Evolutionary conservation across 2,113 vertebrate genomes (phyloP), one percentile per base, ranked within the genome.

Genomic region (Oreochromis niloticus): DNA sequence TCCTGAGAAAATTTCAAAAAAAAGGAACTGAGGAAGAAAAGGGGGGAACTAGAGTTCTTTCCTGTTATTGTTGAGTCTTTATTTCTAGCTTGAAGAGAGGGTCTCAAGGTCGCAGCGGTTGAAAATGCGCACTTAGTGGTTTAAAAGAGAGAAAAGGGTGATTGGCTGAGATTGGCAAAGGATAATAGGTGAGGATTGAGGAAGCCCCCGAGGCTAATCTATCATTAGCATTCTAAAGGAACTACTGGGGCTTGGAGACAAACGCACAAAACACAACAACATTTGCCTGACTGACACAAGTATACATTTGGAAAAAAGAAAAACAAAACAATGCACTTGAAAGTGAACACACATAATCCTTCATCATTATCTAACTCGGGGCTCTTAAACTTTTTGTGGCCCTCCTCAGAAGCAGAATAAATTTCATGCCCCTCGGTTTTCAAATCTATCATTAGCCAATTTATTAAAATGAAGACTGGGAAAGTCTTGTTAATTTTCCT

Each of bases 141-240:
- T 41, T 89, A 85, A 89, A 95, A 88, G 79, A 82, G 80, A 82
- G 79, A 91, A 92, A 94, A 83, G 80, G 3, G 13, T 56, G 89
- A 92, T 89, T 93, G 89, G 91, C 87, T 75, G 88, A 91, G 83
- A 85, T 85, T 89, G 84, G 63, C 54, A 80, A 71, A 88, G 86
- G 89, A 79, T 86, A 86, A 52, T 80, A 39, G n/a, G 83, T 81
- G 84, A 85, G 80, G 84, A 80, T 82, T 79, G 87, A 90, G 86
- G 91, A 93, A 93, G 57, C 87, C 86, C 88, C 85, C 59, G 56
- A 88, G 91, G 90, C 89, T 88, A 94, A 94, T 95, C 87, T 92
- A 54, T 93, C 89, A 95, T 95, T 96, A 94, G 93, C 88, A 94
- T 95, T 91, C 89, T 55, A 78, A 92, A 91, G 68, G 85, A 92